Evolutionary conservation across 2,888 invertebrate genomes (phyloP).

Genomic region (Tolmerus cingulatus): DNA sequence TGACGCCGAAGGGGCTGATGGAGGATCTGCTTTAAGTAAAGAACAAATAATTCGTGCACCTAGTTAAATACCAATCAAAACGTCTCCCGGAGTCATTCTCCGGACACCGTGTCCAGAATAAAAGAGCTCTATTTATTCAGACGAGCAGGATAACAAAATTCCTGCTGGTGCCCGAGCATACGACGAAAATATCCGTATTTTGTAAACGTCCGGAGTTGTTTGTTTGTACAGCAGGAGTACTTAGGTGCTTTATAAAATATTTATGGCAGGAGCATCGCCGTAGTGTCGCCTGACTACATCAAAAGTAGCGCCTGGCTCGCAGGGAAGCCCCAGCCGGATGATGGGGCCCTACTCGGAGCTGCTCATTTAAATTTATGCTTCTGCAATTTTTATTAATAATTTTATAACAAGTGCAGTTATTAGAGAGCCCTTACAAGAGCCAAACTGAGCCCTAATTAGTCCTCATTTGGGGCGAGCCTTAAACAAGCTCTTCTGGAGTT

Average conservation of each 20-base stretch:
- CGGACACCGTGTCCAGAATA: slow-evolving; percentile 15
- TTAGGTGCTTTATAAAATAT: slow-evolving; percentile 6
- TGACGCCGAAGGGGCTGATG: not conserved
- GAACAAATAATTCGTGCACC: slow-evolving; percentile 5
- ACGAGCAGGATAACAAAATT: not conserved
- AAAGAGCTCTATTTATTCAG: slow-evolving; percentile 10
- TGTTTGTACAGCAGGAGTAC: not conserved
- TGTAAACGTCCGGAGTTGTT: not conserved
- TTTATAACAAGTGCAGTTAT: not conserved
- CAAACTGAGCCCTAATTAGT: not conserved
- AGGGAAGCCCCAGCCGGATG: not conserved
- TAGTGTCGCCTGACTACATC: not conserved
- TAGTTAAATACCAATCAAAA: slow-evolving; percentile 29
- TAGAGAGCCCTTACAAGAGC: not conserved
- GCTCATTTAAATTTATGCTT: not conserved
- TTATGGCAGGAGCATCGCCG: not conserved
- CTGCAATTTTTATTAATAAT: not conserved
- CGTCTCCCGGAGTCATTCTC: slow-evolving; percentile 4
- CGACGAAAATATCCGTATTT: slow-evolving; percentile 5
- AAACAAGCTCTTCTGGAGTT: not conserved
- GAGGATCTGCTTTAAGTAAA: not conserved
- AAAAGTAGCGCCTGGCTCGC: not conserved
- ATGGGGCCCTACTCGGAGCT: not conserved
- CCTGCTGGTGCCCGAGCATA: not conserved
- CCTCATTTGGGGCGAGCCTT: not conserved